phyloP scores from a whole-genome alignment of 2,888 invertebrate species.

The Himalopsyche kuldschensis region DNA sequence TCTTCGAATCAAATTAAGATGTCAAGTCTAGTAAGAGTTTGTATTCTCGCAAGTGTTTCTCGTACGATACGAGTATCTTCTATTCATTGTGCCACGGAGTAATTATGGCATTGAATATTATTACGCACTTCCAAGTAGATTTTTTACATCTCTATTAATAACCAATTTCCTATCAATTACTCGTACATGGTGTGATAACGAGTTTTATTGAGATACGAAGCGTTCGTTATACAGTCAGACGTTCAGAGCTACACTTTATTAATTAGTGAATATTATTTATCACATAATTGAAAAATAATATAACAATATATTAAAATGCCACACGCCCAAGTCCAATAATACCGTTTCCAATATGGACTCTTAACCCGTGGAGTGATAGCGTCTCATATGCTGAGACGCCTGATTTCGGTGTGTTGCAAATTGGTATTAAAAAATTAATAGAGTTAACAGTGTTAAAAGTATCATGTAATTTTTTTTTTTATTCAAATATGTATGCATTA shows the following conservation, averaged over 20 bases:
- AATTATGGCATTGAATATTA: not conserved
- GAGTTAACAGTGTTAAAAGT: no score
- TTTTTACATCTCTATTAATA: not conserved
- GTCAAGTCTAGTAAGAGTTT: not conserved
- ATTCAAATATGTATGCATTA: no score
- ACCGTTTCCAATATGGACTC: no score
- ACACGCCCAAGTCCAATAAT: no score
- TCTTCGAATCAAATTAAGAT: not conserved
- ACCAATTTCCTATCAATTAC: not conserved
- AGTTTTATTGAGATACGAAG: not conserved
- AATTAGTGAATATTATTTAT: no score
- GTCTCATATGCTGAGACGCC: no score
- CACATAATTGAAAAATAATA: no score
- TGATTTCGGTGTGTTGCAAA: no score
- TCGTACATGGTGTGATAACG: not conserved
- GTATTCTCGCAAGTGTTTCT: not conserved
- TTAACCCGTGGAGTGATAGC: no score
- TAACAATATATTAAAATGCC: no score
- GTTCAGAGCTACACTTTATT: not conserved
- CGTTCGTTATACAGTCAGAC: not conserved
- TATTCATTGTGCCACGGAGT: not conserved
- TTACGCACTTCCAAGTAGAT: not conserved
- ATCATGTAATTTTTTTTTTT: no score
- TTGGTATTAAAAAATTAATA: no score
- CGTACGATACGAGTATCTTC: not conserved